Evolutionary conservation across 2,888 invertebrate species (phyloP).

Genomic region (Andrena bicolor): DNA sequence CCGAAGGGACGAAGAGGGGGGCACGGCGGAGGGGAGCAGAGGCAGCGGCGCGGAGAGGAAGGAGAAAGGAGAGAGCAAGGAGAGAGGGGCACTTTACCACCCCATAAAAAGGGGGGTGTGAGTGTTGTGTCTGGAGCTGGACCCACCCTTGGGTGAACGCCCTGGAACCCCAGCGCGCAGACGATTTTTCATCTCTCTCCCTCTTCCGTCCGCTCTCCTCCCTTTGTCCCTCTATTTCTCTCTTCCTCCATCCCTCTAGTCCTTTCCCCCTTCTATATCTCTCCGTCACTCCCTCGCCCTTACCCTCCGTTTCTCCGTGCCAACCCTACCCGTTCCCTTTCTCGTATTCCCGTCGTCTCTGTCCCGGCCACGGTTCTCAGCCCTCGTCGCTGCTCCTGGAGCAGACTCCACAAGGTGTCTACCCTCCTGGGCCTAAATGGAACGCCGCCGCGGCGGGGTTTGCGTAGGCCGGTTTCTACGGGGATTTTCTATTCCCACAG

Average conservation of each 20-base stretch:
- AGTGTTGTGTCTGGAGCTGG: constrained; percentile 81
- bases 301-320: constrained; percentile 6
- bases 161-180: constrained; percentile 79
- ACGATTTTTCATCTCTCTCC: constrained; percentile 75
- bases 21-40: constrained; percentile 33
- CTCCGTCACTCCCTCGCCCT: constrained; percentile 24
- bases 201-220: constrained; percentile 31
- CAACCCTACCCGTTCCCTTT: constrained; percentile 23
- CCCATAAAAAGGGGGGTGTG: constrained; percentile 77
- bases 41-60: constrained; percentile 36
- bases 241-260: constrained; percentile 19
- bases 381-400: constrained; percentile 27
- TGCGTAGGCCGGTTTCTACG: constrained; percentile 65
- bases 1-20: constrained; percentile 58
- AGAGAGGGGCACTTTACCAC: constrained; percentile 73
- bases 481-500: constrained; percentile 77
- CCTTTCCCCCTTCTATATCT: neutral
- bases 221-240: constrained; percentile 14
- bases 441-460: constrained; percentile 58
- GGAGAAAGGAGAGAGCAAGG: constrained; percentile 62
- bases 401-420: constrained; percentile 75
- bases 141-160: constrained; percentile 81
- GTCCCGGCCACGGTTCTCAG: constrained; percentile 24
- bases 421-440: constrained; percentile 72
- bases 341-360: constrained; percentile 28